A percentile compares a stretch with the other conserved stretches of the same genome.
Evolutionary conservation across 2,797 vertebrate genomes (phyloP).

Genomic region (Lepus townsendii): DNA sequence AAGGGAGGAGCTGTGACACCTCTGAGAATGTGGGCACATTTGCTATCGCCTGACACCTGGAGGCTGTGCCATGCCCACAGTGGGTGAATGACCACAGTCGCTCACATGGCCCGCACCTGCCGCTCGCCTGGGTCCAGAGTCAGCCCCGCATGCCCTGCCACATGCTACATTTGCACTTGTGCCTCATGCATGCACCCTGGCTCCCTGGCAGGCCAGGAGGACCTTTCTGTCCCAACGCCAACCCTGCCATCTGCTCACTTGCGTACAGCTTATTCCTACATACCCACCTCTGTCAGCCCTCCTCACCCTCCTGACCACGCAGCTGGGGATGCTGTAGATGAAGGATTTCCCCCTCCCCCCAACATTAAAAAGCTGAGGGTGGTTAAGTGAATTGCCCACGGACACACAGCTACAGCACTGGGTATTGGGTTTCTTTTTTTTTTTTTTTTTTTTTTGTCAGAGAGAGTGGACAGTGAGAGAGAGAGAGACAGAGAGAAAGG

Average conservation of each 20-base stretch:
- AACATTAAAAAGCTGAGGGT: neutral
- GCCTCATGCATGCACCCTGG: neutral
- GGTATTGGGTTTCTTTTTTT: neutral
- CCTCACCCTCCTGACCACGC: neutral
- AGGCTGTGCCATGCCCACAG: neutral
- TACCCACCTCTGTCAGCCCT: neutral
- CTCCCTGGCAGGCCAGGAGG: neutral
- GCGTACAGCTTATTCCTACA: neutral
- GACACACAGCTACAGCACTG: neutral
- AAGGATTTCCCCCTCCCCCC: neutral
- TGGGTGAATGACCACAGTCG: neutral
- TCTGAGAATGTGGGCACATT: neutral
- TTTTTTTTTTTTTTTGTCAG: neutral
- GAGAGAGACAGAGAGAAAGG: too few species aligned
- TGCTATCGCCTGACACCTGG: neutral
- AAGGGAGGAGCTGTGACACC: neutral
- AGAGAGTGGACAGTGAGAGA: too few species aligned
- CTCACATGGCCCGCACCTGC: neutral
- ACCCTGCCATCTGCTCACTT: neutral
- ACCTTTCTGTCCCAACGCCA: neutral
- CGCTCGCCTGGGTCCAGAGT: slow-evolving; percentile 49
- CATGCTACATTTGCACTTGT: neutral
- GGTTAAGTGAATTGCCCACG: neutral
- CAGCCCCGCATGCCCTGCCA: neutral
- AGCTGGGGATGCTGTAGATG: too few species aligned